phyloP scores from a whole-genome alignment of 2,888 invertebrate genomes.

The Aplocera efformata region DNA sequence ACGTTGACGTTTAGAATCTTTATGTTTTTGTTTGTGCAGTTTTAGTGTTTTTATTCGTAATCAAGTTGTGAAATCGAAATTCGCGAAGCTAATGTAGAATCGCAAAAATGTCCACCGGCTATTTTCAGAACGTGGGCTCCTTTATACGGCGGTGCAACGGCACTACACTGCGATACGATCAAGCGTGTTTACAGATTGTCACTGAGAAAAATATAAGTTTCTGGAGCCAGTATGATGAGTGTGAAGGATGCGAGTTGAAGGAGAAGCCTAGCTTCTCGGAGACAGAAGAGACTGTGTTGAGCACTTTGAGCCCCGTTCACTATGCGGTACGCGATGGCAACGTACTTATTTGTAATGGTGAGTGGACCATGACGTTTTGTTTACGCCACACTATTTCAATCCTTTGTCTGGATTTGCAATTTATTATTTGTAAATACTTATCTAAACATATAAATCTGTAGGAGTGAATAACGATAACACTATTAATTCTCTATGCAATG shows the following conservation, averaged over 20 bases:
- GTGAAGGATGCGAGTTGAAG: slow-evolving; percentile 59
- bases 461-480: too few species aligned
- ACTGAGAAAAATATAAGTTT: slow-evolving; percentile 51
- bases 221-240: slow-evolving; percentile 71
- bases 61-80: slow-evolving; percentile 14
- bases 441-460: too few species aligned
- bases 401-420: slow-evolving; percentile 9
- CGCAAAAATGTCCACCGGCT: slow-evolving; percentile 49
- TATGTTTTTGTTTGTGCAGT: slow-evolving; percentile 23
- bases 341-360: slow-evolving; percentile 65
- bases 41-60: slow-evolving; percentile 35
- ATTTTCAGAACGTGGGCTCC: slow-evolving; percentile 67
- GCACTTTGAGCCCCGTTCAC: slow-evolving; percentile 57
- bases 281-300: slow-evolving; percentile 44
- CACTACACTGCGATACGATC: slow-evolving; percentile 54
- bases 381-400: slow-evolving; percentile 16
- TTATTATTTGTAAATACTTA: not conserved
- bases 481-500: too few species aligned
- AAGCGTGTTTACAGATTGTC: slow-evolving; percentile 69
- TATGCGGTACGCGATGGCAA: slow-evolving; percentile 47
- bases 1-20: slow-evolving; percentile 24
- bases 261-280: slow-evolving; percentile 38
- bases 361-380: slow-evolving; percentile 29
- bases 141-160: slow-evolving; percentile 57
- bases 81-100: slow-evolving; percentile 41